A percentile compares a stretch with the other conserved stretches of the same genome.
Evolutionary conservation across 2,888 invertebrate genomes (phyloP).

Genomic region (Andrena marginata): DNA sequence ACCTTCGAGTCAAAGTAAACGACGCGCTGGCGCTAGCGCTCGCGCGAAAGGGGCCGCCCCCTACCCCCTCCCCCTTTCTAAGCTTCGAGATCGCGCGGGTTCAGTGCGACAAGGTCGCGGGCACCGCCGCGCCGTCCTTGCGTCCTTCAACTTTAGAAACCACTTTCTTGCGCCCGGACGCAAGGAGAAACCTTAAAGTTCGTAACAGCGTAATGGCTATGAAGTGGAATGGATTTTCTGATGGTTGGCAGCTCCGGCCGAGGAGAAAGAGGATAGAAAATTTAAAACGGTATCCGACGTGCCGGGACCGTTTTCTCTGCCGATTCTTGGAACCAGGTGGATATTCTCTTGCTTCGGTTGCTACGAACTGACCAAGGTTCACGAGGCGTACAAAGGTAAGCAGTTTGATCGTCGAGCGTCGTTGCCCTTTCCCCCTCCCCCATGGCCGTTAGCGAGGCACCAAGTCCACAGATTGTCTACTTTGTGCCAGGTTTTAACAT

Average conservation of each 20-base stretch:
- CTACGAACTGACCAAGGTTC: slow-evolving; percentile 91
- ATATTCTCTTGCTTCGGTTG: slow-evolving; percentile 89
- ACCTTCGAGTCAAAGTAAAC: slow-evolving; percentile 34
- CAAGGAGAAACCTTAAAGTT: not conserved
- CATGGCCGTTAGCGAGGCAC: too few species aligned
- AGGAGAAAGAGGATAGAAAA: slow-evolving; percentile 56
- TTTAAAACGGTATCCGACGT: slow-evolving; percentile 84
- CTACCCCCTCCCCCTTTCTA: slow-evolving; percentile 44
- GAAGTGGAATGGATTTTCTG: not conserved
- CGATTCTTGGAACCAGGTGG: slow-evolving; percentile 93
- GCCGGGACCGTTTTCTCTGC: slow-evolving; percentile 91
- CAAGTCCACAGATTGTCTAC: not conserved
- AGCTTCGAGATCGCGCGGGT: slow-evolving; percentile 34
- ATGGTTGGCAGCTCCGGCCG: slow-evolving; percentile 14
- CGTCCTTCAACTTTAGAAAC: slow-evolving; percentile 37
- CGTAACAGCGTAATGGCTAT: not conserved
- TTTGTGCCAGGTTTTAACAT: slow-evolving; percentile 31
- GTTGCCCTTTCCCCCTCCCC: too few species aligned
- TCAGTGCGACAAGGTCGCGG: slow-evolving; percentile 31
- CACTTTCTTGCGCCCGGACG: slow-evolving; percentile 22
- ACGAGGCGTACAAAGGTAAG: slow-evolving; percentile 92
- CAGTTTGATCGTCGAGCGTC: slow-evolving; percentile 32
- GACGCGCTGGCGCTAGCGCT: not conserved
- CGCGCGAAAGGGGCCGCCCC: slow-evolving; percentile 5
- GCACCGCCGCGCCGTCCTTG: slow-evolving; percentile 10